phyloP scores from a whole-genome alignment of 2,797 vertebrate species.

The Arremon brunneinucha region DNA sequence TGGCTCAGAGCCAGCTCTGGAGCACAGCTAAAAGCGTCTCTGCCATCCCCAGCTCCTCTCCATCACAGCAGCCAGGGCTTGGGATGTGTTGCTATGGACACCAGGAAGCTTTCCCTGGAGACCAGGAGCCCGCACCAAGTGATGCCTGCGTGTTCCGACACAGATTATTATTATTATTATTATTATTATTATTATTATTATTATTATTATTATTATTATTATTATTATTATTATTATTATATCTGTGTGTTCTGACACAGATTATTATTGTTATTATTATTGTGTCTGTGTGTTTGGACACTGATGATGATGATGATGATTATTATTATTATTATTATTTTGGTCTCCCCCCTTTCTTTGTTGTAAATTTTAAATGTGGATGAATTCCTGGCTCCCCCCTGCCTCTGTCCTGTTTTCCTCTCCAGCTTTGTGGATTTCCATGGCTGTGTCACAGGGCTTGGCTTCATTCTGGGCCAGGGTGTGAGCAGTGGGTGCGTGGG shows the following conservation, averaged over 20 bases:
- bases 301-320: too few species aligned
- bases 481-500: not conserved
- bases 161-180: too few species aligned
- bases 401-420: not conserved
- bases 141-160: conserved; percentile 3
- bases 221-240: too few species aligned
- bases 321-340: not conserved
- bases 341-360: accelerated
- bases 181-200: too few species aligned
- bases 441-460: conserved; percentile 28
- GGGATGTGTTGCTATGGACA: conserved; percentile 65
- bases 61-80: conserved; percentile 6
- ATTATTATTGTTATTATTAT: too few species aligned
- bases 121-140: conserved; percentile 30
- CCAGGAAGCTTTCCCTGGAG: conserved; percentile 58
- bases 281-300: too few species aligned
- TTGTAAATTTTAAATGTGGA: not conserved
- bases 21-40: not conserved
- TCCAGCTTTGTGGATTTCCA: not conserved
- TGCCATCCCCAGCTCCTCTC: not conserved
- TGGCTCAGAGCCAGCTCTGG: not conserved
- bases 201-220: too few species aligned
- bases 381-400: not conserved
- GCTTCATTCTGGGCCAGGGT: not conserved
- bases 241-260: too few species aligned